Evolutionary conservation across 2,797 vertebrate species (phyloP), one percentile per base, ranked within the genome.

Genomic region (Fringilla coelebs): DNA sequence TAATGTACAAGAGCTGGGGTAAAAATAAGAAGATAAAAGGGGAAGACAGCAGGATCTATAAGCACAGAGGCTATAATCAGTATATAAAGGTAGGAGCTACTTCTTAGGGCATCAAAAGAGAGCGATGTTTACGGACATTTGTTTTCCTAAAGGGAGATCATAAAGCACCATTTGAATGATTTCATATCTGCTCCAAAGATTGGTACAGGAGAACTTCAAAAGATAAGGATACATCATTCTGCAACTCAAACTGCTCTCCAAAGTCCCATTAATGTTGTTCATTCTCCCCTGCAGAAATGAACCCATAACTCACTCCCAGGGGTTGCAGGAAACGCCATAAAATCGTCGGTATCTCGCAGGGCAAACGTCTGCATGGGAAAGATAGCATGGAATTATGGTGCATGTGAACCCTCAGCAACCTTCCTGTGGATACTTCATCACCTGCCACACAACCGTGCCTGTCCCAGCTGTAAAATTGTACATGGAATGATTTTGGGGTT

Each of bases 381-480:
- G 95, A 97, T 97, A 98, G 97, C 83, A 86, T 97, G 97, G 93
- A 98, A 96, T 97, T 97, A 97, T 88, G 81, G 95, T 48, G 73
- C 36, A 40, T 7, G 34, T 88, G 93, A 97, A 94, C 88, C 95
- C 89, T 72, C 72, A 95, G 77, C 52, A 91, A 68, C 90, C 82
- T 92, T 84, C 70, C 73, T 80, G 51, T 9, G 85, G 81, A 38
- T 76, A 86, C 92, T 96, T 96, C 96, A 97, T 98, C 96, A 96
- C 84, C 95, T 97, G 95, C 85, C 96, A 97, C 58, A 84, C 49
- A 36, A 90, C 66, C 84, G 62, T 65, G 78, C 49, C 81, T 80
- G 41, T 91, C 87, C 81, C 84, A 92, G 89, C 85, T 86, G 82
- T 36, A 97, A 91, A 94, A 78, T 11, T 24, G 11, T 13, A 12